These are phyloP conservation scores for Enteromius unitaeniatus DNA, from an alignment of 2,797 vertebrate species.

Conservation along the genomic window DNA sequence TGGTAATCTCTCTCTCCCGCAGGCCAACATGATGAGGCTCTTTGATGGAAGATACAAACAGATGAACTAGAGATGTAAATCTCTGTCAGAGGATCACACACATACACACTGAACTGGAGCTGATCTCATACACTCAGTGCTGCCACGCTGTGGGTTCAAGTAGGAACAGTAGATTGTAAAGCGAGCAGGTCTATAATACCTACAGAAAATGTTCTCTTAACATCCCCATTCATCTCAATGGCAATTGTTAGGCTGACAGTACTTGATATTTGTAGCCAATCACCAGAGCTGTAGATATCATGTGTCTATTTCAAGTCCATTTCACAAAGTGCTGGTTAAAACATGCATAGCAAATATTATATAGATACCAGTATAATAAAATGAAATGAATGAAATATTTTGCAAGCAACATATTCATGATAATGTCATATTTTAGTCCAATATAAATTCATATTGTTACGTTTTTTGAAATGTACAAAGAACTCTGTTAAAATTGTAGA, in stretches of 20 bases:
- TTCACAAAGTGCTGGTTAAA: not conserved
- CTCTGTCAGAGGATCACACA: slow-evolving; percentile 39
- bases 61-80: slow-evolving; percentile 56
- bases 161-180: not conserved
- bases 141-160: slow-evolving; percentile 42
- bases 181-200: not conserved
- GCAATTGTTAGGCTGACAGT: not conserved
- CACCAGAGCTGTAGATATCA: not conserved
- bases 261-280: not conserved
- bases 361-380: not conserved
- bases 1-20: slow-evolving; percentile 45
- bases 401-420: not conserved
- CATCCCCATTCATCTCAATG: not conserved
- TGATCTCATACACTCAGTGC: slow-evolving; percentile 34
- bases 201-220: not conserved
- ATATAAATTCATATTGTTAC: not conserved
- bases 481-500: not conserved
- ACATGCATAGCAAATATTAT: not conserved
- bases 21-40: slow-evolving; percentile 51
- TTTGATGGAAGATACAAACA: slow-evolving; percentile 61
- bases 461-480: not conserved
- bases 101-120: slow-evolving; percentile 2
- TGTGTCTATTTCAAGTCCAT: not conserved
- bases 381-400: not conserved
- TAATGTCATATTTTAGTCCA: not conserved